Evolutionary conservation across 2,888 invertebrate species (phyloP).

Genomic region (Leuctra nigra): DNA sequence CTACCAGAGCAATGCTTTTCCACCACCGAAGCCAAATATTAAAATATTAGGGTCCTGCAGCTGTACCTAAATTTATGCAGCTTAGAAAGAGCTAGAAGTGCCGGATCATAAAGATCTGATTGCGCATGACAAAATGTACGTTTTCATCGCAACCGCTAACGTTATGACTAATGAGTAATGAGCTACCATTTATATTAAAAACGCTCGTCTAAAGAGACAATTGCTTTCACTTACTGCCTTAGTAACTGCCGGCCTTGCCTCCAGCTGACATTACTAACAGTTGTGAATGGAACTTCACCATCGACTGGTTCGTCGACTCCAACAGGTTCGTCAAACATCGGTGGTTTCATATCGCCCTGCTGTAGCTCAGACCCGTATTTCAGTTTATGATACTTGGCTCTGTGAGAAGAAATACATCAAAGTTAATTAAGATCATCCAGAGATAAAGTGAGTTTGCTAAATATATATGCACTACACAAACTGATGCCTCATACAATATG

Average conservation of each 20-base stretch:
- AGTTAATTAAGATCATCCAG: no score
- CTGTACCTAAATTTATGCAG: no score
- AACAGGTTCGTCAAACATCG: slow-evolving; percentile 53
- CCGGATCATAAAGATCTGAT: no score
- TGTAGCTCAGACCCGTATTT: slow-evolving; percentile 93
- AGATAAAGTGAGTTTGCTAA: no score
- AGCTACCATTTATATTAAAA: no score
- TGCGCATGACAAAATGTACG: slow-evolving; percentile 1
- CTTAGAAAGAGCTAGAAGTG: no score
- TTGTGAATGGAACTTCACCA: slow-evolving; percentile 64
- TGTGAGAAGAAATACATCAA: no score
- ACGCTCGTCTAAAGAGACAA: slow-evolving; percentile 18
- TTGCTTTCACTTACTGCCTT: slow-evolving; percentile 82
- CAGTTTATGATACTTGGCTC: slow-evolving; percentile 91
- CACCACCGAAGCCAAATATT: no score
- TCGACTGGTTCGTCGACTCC: slow-evolving; percentile 48
- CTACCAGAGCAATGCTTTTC: no score
- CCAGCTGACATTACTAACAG: slow-evolving; percentile 90
- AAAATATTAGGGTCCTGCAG: no score
- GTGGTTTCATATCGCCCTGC: slow-evolving; percentile 79
- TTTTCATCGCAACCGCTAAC: slow-evolving; percentile 3
- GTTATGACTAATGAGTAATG: background rate
- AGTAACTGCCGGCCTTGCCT: slow-evolving; percentile 93
- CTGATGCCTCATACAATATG: no score
- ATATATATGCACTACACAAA: no score